Conservation (phyloP, 2,797 vertebrate genomes). For the Taenioides sp. region DNA sequence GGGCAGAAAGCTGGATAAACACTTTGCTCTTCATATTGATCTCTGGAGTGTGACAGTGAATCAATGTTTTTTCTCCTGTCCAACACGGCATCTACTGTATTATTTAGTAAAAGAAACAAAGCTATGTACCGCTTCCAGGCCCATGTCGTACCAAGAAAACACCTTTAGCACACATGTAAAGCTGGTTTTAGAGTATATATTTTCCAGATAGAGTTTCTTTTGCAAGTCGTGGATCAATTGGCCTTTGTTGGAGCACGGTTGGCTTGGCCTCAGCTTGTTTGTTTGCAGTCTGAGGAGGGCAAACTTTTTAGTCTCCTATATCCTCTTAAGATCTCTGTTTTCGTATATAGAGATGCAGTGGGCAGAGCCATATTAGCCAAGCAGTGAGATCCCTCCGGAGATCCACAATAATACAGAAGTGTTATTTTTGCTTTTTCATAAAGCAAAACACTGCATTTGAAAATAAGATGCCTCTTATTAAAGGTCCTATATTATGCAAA, state of each 20-base stretch:
- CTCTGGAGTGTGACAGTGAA: constrained; percentile 26
- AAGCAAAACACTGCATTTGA: constrained; percentile 19
- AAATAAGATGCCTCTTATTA: background rate
- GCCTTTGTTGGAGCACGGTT: constrained; percentile 27
- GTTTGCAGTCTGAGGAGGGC: constrained; percentile 28
- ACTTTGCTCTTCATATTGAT: constrained; percentile 16
- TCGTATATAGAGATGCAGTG: constrained; percentile 24
- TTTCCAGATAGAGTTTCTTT: constrained; percentile 23
- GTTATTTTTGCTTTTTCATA: constrained; percentile 32
- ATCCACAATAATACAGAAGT: constrained; percentile 39
- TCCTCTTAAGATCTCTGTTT: constrained; percentile 53
- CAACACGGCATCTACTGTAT: constrained; percentile 42
- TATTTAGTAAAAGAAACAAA: constrained; percentile 20
- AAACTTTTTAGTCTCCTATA: constrained; percentile 57
- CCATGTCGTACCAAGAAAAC: constrained; percentile 13
- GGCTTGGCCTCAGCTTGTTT: constrained; percentile 44
- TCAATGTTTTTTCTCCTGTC: constrained; percentile 39
- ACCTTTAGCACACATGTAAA: constrained; percentile 9
- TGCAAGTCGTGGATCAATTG: constrained; percentile 46
- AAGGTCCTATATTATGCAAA: too few relatives aligned
- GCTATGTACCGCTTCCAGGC: background rate
- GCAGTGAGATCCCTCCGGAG: constrained; percentile 33
- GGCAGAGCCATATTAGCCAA: constrained; percentile 55
- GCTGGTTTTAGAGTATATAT: background rate
- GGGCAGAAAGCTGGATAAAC: background rate